phyloP scores from a whole-genome alignment of 2,113 vertebrate genomes.

The Dromiciops gliroides region DNA sequence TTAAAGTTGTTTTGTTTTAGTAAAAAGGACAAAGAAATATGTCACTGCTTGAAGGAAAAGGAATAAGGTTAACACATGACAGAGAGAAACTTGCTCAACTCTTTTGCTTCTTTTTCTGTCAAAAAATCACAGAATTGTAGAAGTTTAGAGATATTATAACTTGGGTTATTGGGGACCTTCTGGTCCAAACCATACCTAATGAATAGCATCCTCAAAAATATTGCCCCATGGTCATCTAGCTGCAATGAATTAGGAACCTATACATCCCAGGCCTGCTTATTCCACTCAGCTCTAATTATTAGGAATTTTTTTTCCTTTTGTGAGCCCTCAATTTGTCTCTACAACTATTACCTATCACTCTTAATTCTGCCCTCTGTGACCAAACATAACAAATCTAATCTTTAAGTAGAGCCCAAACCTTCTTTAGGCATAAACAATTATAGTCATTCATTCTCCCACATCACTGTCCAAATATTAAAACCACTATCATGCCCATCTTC shows the following conservation, averaged over 20 bases:
- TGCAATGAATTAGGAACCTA: not conserved
- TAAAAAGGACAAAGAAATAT: not conserved
- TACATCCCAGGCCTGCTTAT: not conserved
- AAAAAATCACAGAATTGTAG: not conserved
- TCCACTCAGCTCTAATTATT: not conserved
- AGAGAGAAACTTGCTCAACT: not conserved
- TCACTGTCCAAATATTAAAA: not conserved
- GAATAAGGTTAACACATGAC: not conserved
- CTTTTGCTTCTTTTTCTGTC: not conserved
- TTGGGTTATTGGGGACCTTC: not conserved
- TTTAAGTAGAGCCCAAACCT: not conserved
- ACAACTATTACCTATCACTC: not conserved
- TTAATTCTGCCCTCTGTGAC: not conserved
- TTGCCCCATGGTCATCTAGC: not conserved
- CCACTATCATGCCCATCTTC: not conserved
- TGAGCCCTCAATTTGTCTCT: not conserved
- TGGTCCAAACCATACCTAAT: not conserved
- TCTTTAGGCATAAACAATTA: not conserved
- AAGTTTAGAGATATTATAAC: not conserved
- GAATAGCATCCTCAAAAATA: not conserved
- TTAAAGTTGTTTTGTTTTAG: not conserved
- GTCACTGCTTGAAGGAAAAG: not conserved
- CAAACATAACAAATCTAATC: not conserved
- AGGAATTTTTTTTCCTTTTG: not conserved
- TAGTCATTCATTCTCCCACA: not conserved